Evolutionary conservation across 2,888 invertebrate genomes (phyloP).

Genomic region (Panopea generosa): DNA sequence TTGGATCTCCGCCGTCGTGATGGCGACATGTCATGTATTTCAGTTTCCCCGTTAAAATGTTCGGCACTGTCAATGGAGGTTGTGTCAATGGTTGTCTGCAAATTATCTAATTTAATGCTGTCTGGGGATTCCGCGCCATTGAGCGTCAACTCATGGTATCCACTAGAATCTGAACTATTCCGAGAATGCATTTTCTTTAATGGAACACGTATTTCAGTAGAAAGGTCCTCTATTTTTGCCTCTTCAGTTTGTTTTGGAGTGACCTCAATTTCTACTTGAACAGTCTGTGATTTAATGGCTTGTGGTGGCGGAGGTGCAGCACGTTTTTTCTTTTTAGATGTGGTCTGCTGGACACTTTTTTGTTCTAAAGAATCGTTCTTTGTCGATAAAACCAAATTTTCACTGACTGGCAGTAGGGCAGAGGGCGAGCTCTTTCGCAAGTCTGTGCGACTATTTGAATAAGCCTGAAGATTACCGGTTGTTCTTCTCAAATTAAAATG

Average conservation of each 20-base stretch:
- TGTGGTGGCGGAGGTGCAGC: slow-evolving; percentile 84
- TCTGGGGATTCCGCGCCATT: slow-evolving; percentile 83
- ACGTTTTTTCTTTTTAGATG: slow-evolving; percentile 77
- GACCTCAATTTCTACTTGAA: slow-evolving; percentile 65
- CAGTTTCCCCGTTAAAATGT: slow-evolving; percentile 74
- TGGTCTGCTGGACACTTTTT: slow-evolving; percentile 5
- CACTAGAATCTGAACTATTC: slow-evolving; percentile 91
- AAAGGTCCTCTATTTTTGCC: slow-evolving; percentile 38
- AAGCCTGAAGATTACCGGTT: slow-evolving; percentile 43
- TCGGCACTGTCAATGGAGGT: slow-evolving; percentile 76
- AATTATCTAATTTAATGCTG: slow-evolving; percentile 65
- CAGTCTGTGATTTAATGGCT: slow-evolving; percentile 61
- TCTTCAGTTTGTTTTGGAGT: slow-evolving; percentile 51
- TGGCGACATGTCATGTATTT: slow-evolving; percentile 69
- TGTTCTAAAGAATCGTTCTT: slow-evolving; percentile 20
- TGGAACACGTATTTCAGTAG: slow-evolving; percentile 58
- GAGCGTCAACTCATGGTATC: slow-evolving; percentile 89
- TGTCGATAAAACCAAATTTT: slow-evolving; percentile 42
- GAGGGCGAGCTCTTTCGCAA: slow-evolving; percentile 51
- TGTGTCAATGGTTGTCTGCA: slow-evolving; percentile 74
- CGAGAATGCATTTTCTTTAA: slow-evolving; percentile 87
- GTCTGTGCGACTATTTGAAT: slow-evolving; percentile 21
- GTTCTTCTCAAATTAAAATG: slow-evolving; percentile 45
- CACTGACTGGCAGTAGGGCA: slow-evolving; percentile 46
- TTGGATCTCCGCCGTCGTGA: slow-evolving; percentile 44